Conservation (phyloP, 92 coral and sea anemone species). For the Micromussa lordhowensis region DNA sequence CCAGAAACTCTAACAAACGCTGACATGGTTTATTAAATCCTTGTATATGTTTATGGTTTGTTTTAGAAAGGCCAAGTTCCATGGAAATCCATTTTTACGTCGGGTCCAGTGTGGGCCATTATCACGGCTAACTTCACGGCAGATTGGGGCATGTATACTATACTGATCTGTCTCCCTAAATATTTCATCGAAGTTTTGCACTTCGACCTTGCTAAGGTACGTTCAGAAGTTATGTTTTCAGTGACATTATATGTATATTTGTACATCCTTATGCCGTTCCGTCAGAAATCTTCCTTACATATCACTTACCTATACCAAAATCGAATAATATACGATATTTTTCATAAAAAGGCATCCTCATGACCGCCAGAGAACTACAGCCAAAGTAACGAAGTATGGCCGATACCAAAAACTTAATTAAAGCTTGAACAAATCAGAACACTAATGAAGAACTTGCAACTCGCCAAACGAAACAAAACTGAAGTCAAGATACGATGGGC, state of each 20-base stretch:
- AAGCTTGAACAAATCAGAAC: too few relatives aligned
- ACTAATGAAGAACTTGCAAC: too few relatives aligned
- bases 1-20: not conserved
- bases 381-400: too few relatives aligned
- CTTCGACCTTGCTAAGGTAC: conserved; percentile 97
- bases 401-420: too few relatives aligned
- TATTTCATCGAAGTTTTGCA: conserved; percentile 96
- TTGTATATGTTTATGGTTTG: not conserved
- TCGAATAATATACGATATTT: too few relatives aligned
- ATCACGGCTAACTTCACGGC: conserved; percentile 97
- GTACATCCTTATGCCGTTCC: not conserved
- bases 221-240: not conserved
- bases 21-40: not conserved
- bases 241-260: not conserved
- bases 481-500: too few relatives aligned
- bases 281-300: too few relatives aligned
- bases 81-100: conserved; percentile 88
- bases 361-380: too few relatives aligned
- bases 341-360: too few relatives aligned
- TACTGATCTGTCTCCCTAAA: conserved; percentile 95
- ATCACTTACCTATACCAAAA: too few relatives aligned
- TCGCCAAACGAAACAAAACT: too few relatives aligned
- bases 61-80: conserved; percentile 76
- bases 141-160: conserved; percentile 99
- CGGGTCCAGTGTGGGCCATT: conserved; percentile 97